phyloP scores from a whole-genome alignment of 2,888 invertebrate genomes.

The Lissocephala sabroskyi region DNA sequence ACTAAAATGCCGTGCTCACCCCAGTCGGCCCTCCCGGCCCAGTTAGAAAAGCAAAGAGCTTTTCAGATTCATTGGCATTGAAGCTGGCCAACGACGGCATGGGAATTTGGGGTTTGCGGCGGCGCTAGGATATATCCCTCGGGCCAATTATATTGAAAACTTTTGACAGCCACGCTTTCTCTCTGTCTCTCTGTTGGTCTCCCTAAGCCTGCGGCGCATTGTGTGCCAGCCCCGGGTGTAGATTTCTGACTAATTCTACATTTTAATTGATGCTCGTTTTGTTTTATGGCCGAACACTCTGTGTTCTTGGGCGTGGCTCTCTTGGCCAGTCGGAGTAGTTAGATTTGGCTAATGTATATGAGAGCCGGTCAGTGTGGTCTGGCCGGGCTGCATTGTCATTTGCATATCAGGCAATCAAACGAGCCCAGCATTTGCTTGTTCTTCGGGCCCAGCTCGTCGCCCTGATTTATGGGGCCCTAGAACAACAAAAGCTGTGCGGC shows the following conservation, averaged over 20 bases:
- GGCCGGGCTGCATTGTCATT: conserved; percentile 44
- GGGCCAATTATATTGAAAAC: conserved; percentile 67
- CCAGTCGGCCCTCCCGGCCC: not conserved
- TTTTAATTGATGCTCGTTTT: conserved; percentile 47
- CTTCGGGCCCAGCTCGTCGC: conserved; percentile 9
- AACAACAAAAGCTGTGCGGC: not conserved
- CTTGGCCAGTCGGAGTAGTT: not conserved
- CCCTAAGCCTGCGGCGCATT: not conserved
- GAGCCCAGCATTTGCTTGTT: conserved; percentile 24
- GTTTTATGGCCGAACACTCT: conserved; percentile 27
- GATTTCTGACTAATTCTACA: conserved; percentile 45
- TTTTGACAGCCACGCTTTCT: conserved; percentile 24
- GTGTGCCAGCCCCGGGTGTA: conserved; percentile 4
- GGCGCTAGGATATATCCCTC: conserved; percentile 33
- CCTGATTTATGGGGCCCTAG: conserved; percentile 35
- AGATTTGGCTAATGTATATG: too few relatives aligned
- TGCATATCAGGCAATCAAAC: conserved; percentile 35
- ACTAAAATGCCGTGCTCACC: conserved; percentile 43
- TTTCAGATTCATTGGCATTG: not conserved
- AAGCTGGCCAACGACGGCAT: not conserved
- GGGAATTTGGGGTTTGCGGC: not conserved
- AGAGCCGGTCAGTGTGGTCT: not conserved
- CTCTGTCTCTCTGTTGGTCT: not conserved
- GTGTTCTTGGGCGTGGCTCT: conserved; percentile 1
- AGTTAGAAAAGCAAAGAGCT: not conserved